Conservation (phyloP, 2,113 vertebrate genomes). For the Amia ocellicauda region DNA sequence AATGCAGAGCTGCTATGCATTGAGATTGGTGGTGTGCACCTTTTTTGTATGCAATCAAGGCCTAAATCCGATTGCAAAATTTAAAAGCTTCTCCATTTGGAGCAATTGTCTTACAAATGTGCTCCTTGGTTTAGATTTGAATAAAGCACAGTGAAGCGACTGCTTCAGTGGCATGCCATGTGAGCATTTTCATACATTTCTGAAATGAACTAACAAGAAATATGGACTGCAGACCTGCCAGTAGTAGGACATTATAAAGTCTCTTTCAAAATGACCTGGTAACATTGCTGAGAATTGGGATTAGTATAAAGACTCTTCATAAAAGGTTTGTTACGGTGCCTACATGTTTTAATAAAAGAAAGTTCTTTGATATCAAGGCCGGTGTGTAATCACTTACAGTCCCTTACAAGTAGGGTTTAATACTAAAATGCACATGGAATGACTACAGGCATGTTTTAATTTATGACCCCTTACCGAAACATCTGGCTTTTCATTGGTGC, state of each 20-base stretch:
- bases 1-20: too few species aligned
- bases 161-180: too few species aligned
- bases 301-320: conserved; percentile 7
- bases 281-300: not conserved
- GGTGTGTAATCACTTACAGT: conserved; percentile 22
- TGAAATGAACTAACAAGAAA: not conserved
- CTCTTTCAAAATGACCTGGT: not conserved
- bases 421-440: conserved; percentile 23
- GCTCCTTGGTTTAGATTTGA: too few species aligned
- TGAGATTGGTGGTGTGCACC: too few species aligned
- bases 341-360: conserved; percentile 19
- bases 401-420: conserved; percentile 8
- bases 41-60: too few species aligned
- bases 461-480: conserved; percentile 21
- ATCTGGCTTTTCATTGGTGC: conserved; percentile 22
- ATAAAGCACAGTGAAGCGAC: too few species aligned
- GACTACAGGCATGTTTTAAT: conserved; percentile 22
- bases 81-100: too few species aligned
- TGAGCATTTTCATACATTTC: not conserved
- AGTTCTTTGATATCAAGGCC: conserved; percentile 17
- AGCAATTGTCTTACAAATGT: too few species aligned
- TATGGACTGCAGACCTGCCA: not conserved
- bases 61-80: too few species aligned
- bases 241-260: not conserved
- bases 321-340: conserved; percentile 4